Evolutionary conservation across 1,140 invertebrate species (phyloP).

Genomic region (Drosophila funebris): DNA sequence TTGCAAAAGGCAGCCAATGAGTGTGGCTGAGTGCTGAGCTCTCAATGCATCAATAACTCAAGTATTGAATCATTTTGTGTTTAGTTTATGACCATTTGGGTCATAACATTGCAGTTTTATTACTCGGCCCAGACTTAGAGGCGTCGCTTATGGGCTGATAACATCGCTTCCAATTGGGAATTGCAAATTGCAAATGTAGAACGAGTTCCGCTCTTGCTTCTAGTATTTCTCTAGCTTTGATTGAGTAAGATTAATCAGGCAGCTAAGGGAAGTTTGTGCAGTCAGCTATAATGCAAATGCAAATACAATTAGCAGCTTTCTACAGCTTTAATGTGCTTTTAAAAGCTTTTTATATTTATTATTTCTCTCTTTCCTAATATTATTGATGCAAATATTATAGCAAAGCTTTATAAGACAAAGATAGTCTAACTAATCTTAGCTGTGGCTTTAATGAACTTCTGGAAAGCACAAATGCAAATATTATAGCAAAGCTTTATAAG

Average conservation of each 20-base stretch:
- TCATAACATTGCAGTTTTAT: slow-evolving; percentile 61
- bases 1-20: not conserved
- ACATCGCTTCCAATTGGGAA: not conserved
- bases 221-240: not conserved
- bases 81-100: slow-evolving; percentile 49
- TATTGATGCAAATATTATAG: too few relatives aligned
- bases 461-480: too few relatives aligned
- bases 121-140: slow-evolving; percentile 51
- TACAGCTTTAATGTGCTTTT: not conserved
- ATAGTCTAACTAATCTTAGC: too few relatives aligned
- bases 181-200: not conserved
- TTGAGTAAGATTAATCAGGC: not conserved
- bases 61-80: slow-evolving; percentile 16
- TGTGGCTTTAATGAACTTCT: too few relatives aligned
- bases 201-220: not conserved
- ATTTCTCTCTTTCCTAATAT: too few relatives aligned
- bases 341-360: not conserved
- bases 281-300: too few relatives aligned
- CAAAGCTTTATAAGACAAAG: too few relatives aligned
- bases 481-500: too few relatives aligned
- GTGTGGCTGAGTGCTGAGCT: not conserved
- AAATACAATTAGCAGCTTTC: too few relatives aligned
- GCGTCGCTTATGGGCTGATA: slow-evolving; percentile 58
- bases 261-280: too few relatives aligned
- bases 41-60: slow-evolving; percentile 17